phyloP scores from a whole-genome alignment of 1,140 invertebrate species.

The Drosophila teissieri region DNA sequence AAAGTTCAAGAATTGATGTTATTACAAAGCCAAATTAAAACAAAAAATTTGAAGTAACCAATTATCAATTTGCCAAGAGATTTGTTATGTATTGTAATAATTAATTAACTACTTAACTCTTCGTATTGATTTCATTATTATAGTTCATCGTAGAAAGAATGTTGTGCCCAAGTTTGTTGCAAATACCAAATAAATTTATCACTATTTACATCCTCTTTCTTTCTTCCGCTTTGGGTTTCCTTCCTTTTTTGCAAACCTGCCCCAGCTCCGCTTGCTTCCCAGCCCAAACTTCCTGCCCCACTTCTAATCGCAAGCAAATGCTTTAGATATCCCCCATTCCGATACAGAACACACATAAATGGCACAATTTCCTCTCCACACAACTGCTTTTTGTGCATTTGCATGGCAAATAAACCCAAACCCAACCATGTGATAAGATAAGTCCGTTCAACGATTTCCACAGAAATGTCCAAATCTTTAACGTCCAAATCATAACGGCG shows the following conservation, averaged over 20 bases:
- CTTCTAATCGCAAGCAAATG: constrained; percentile 13
- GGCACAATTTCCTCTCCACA: constrained; percentile 3
- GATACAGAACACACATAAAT: background rate
- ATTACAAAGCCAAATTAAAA: constrained; percentile 5
- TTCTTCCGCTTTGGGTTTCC: background rate
- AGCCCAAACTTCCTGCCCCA: constrained; percentile 15
- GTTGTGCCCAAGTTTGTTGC: background rate
- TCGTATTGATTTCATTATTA: too few relatives aligned
- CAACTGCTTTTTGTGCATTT: constrained; percentile 40
- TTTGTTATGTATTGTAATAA: too few relatives aligned
- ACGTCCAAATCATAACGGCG: constrained; percentile 2
- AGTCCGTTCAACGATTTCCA: constrained; percentile 26
- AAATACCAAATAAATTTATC: constrained; percentile 1
- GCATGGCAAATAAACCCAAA: constrained; percentile 24
- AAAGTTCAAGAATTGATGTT: background rate
- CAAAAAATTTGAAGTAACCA: background rate
- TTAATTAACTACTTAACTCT: too few relatives aligned
- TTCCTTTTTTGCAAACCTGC: constrained; percentile 6
- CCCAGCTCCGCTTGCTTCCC: constrained; percentile 3
- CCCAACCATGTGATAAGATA: constrained; percentile 61
- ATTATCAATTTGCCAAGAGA: too few relatives aligned
- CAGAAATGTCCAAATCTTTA: constrained; percentile 2
- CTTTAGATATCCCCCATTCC: constrained; percentile 17
- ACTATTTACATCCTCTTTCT: constrained; percentile 8
- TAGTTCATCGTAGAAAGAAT: too few relatives aligned